Evolutionary conservation across 2,113 vertebrate genomes (phyloP).

Genomic region (Leptodactylus fuscus): DNA sequence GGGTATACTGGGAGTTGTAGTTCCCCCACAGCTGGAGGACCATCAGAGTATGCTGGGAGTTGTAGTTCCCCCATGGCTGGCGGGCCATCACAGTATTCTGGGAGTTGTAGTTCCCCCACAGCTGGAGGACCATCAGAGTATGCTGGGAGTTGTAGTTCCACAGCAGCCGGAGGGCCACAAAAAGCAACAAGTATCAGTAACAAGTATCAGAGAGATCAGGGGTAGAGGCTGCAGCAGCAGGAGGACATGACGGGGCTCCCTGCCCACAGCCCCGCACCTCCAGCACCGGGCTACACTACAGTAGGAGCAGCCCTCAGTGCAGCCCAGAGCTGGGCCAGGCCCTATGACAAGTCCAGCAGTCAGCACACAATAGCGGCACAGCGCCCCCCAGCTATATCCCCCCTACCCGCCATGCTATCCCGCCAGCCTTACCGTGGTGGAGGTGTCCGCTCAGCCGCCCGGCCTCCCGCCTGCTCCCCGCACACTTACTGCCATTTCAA

Average conservation of each 20-base stretch:
- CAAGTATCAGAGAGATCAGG: too few relatives aligned
- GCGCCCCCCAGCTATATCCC: not conserved
- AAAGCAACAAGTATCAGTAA: too few relatives aligned
- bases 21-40: too few relatives aligned
- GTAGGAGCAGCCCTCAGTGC: too few relatives aligned
- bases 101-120: not conserved
- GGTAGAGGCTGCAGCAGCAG: too few relatives aligned
- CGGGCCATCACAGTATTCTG: not conserved
- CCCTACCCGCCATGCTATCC: too few relatives aligned
- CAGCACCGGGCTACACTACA: too few relatives aligned
- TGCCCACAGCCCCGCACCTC: too few relatives aligned
- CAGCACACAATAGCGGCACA: conserved; percentile 20
- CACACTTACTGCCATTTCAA: conserved; percentile 38
- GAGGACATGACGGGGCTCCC: too few relatives aligned
- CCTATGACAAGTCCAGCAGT: conserved; percentile 1
- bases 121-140: not conserved
- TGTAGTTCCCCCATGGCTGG: too few relatives aligned
- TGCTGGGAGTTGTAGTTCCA: not conserved
- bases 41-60: not conserved
- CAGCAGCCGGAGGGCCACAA: too few relatives aligned
- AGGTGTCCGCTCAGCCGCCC: not conserved
- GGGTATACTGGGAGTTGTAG: too few relatives aligned
- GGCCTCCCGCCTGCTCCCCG: not conserved
- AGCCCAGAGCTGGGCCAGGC: conserved; percentile 22
- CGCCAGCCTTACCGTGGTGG: conserved; percentile 22